Percentiles rank a stretch among this genome's conserved stretches.
Conservation (phyloP, 2,797 vertebrate species). For the Etheostoma nigrum region DNA sequence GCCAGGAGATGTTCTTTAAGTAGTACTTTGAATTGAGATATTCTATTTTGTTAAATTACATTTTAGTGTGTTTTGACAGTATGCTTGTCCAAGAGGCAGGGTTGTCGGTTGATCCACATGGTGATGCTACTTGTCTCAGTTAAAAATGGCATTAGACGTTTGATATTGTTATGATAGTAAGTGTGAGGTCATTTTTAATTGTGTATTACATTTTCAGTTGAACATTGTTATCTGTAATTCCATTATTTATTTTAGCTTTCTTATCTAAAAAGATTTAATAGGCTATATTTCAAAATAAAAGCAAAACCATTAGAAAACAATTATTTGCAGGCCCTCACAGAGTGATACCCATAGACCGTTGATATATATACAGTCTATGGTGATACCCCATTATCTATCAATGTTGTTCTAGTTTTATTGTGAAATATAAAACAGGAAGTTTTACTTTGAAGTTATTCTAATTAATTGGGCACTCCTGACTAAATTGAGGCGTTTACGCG, state of each 20-base stretch:
- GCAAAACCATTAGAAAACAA: not conserved
- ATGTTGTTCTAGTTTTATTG: constrained; percentile 36
- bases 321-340: not conserved
- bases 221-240: not conserved
- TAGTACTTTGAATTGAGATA: too few species aligned
- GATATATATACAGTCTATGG: too few species aligned
- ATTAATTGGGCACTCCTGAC: not conserved
- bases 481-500: not conserved
- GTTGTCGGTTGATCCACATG: constrained; percentile 42
- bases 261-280: not conserved
- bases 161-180: not conserved
- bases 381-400: not conserved
- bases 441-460: not conserved
- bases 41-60: too few species aligned
- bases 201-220: not conserved
- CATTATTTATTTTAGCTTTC: not conserved
- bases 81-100: not conserved
- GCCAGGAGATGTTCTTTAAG: too few species aligned
- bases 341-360: not conserved
- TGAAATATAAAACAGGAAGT: constrained; percentile 54
- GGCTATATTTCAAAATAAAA: not conserved
- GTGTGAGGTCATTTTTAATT: not conserved
- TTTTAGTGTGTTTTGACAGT: not conserved
- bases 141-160: constrained; percentile 1
- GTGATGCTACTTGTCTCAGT: constrained; percentile 30